These are phyloP conservation scores for Monopis laevigella DNA, from an alignment of 2,888 invertebrate species.

Conservation along the genomic window DNA sequence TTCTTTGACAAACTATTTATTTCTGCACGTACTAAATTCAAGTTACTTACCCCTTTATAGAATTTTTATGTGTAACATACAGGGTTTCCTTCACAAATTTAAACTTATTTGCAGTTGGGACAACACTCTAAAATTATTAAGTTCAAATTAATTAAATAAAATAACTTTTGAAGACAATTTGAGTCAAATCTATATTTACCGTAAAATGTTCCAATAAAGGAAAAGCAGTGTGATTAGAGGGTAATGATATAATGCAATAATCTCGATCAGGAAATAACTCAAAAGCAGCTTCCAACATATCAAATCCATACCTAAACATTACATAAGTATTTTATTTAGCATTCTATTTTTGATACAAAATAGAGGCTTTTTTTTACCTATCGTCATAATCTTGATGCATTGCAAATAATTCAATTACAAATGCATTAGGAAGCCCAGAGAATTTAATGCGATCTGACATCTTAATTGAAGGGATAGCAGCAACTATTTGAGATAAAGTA, in stretches of 20 bases:
- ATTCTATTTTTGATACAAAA: no score
- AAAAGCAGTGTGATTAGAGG: conserved; percentile 55
- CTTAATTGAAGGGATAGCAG: no score
- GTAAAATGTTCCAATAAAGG: conserved; percentile 68
- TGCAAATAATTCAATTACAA: conserved; percentile 70
- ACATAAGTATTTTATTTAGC: background rate
- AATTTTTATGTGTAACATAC: conserved; percentile 52
- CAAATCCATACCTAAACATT: conserved; percentile 52
- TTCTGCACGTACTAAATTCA: no score
- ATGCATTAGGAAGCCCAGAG: conserved; percentile 65
- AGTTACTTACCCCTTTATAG: conserved; percentile 44
- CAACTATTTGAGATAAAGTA: no score
- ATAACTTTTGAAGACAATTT: no score
- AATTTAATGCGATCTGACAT: no score
- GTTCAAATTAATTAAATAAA: conserved; percentile 11
- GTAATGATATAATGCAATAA: conserved; percentile 69
- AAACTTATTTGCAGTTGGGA: conserved; percentile 31
- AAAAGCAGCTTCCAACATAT: conserved; percentile 70
- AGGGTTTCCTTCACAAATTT: conserved; percentile 41
- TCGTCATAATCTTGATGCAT: conserved; percentile 63
- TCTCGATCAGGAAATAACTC: conserved; percentile 70
- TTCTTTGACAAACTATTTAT: no score
- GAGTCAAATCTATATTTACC: conserved; percentile 34
- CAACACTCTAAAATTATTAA: conserved; percentile 41
- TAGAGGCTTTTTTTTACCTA: no score